phyloP scores from a whole-genome alignment of 2,113 vertebrate species.

The Myodes glareolus region DNA sequence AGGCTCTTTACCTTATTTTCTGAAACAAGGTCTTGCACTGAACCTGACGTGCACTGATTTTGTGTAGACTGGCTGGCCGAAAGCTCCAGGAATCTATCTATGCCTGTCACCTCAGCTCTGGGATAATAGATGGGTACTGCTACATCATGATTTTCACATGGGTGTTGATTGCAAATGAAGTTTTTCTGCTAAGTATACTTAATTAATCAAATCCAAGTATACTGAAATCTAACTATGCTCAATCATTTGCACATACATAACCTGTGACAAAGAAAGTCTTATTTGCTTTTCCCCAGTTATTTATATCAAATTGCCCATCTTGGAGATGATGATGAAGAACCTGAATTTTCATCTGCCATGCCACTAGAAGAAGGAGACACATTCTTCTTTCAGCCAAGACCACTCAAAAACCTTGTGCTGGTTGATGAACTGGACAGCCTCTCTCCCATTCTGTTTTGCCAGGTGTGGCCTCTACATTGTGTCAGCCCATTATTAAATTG shows the following conservation, averaged over 20 bases:
- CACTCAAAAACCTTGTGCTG: conserved; percentile 97
- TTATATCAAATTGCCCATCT: conserved; percentile 99
- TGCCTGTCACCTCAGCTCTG: neutral
- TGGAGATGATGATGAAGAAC: conserved; percentile 98
- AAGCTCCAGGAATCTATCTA: neutral
- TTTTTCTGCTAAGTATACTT: neutral
- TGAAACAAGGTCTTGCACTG: no score
- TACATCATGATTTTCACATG: neutral
- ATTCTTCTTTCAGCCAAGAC: conserved; percentile 98
- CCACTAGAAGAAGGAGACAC: conserved; percentile 98
- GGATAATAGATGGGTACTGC: no score
- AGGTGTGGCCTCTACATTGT: conserved; percentile 84
- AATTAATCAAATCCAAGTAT: no score
- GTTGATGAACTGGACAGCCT: conserved; percentile 98
- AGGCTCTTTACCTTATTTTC: neutral
- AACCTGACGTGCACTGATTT: neutral
- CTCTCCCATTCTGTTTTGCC: conserved; percentile 97
- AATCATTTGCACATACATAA: neutral
- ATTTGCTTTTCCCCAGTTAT: conserved; percentile 87
- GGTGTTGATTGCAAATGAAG: neutral
- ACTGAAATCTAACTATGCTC: neutral
- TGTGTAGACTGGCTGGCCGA: neutral
- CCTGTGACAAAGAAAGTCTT: neutral
- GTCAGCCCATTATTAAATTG: neutral
- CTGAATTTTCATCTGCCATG: conserved; percentile 99